Base-by-base conservation (phyloP, 2,113 vertebrate genomes). In the Carlito syrichta region DNA sequence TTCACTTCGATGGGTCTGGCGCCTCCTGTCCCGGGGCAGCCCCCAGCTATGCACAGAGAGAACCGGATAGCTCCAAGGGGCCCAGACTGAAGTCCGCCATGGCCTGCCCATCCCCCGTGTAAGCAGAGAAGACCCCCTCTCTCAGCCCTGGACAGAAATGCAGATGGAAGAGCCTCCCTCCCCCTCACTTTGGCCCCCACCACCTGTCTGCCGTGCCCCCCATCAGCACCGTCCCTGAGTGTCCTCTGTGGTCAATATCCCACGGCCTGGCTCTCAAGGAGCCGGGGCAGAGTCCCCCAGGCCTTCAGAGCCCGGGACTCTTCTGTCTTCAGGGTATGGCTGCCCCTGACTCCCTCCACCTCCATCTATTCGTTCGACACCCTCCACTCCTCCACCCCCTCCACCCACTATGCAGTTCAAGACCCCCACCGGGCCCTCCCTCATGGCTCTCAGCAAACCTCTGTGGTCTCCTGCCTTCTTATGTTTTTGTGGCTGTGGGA, bases 81-180 rank as follows among this genome's bases (percentile, higher is more conserved):
- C 6, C 3, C 8, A 8, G 16, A 10, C 3, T 3, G 0, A 32
- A 40, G 38, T 19, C 16, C 38, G 22, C 16, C 2, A 0, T 3
- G 35, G 25, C 25, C 6, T 6, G 2, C 23, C 17, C 9, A 3
- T 48, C 6, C 19, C 2, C 7, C 2, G 3, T 86, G 8, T n/a
- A 19, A 40, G 8, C 30, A 50, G 60, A 14, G 43, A 32, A 25
- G 73, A 6, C 3, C 22, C 79, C 38, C 32, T 4, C 6, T 38
- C 22, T 35, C 9, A n/a, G n/a, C n/a, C n/a, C n/a, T n/a, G n/a
- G n/a, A n/a, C n/a, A n/a, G n/a, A n/a, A n/a, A n/a, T n/a, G n/a
- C n/a, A n/a, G n/a, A n/a, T n/a, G n/a, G n/a, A n/a, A n/a, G n/a
- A n/a, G n/a, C n/a, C n/a, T 4, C 6, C 48, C 22, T 35, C 9